Evolutionary conservation across 2,797 vertebrate species (phyloP), one percentile per base, ranked within the genome.

Genomic region (Aythya fuligula): DNA sequence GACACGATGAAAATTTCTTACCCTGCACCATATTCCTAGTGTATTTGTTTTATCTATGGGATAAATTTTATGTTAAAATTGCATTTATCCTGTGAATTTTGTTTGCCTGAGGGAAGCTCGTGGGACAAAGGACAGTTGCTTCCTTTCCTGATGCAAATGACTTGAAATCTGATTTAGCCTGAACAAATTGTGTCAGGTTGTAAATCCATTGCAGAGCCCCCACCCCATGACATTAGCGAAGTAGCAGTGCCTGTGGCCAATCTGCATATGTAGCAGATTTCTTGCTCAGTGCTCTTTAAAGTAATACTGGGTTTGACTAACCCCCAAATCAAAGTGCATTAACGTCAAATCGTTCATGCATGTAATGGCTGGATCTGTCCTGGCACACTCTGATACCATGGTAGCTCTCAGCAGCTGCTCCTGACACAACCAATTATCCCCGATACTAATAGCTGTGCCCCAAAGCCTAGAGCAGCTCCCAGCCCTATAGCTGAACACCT

Each of bases 351-450:
- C 0, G 0, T 77, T 89, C 51, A 70, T 56, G 91, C 89, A 0
- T 90, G 81, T 79, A 93, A 81, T 73, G 86, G 77, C 73, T 87
- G 60, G 84, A 76, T 28, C 45, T 85, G 83, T 70, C 87, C 92
- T 91, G 64, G 92, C 88, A 85, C 77, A 75, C 77, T 39, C 86
- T 80, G 76, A 47, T 10, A 66, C 54, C 21, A 0, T 2, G 7
- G 62, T 15, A 69, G 92, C 90, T 90, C 81, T 82, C 90, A 96
- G 88, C 95, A 96, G 89, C 93, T 97, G 95, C 90, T 95, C 76
- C 89, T 91, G 86, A 92, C 93, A 94, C 84, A 93, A 53, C 34
- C 67, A 78, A 75, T 96, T 94, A 92, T 74, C 74, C 22, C 73
- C 62, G 84, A 32, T n/a, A 30, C 71, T 94, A 90, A 56, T 80